Base-by-base conservation (phyloP, 1,140 invertebrate genomes). In the Oedothorax gibbosus region DNA sequence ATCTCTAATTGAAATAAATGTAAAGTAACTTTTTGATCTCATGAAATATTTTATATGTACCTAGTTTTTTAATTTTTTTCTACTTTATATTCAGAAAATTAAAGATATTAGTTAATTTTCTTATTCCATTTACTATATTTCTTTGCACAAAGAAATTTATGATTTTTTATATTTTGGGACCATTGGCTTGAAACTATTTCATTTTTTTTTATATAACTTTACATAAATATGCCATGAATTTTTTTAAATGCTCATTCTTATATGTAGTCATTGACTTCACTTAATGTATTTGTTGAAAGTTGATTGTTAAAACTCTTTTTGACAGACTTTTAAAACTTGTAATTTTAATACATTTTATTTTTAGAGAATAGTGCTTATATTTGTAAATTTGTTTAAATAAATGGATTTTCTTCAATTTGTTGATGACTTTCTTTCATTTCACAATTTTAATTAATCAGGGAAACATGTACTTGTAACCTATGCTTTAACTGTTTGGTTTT, bases 261-360 rank as follows among this genome's bases (percentile, higher is more conserved):
- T 75, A 50, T 75, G 72, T 75, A 75, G 54, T 75, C 72, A 75
- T 75, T 53, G 14, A 75, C 54, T 51, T 57, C 18, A 51, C 72
- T 51, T 51, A 71, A 75, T 60, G 51, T 71, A 54, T 75, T 57
- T 75, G 69, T 75, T 53, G 35, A 73, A 75, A 75, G 57, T 53
- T 75, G 72, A 53, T 56, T 57, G 18, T 75, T 57, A 75, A 75
- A 57, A n/a, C 72, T 75, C 57, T 75, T 75, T 35, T 75, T 56
- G 56, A 75, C 72, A 75, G 35, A 12, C 57, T 75, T 71, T 49
- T 35, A 56, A 75, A 7, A 75, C 15, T 35, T 60, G 21, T 75
- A 75, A 75, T 56, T 75, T 75, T 75, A 56, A 75, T 75, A 75
- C 54, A 75, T 75, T 75, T 75, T 75, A 75, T 75, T 75, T 75